Evolutionary conservation across 1,140 invertebrate species (phyloP), one percentile per base, ranked within the genome.

Genomic region (Drosophila ironensis): DNA sequence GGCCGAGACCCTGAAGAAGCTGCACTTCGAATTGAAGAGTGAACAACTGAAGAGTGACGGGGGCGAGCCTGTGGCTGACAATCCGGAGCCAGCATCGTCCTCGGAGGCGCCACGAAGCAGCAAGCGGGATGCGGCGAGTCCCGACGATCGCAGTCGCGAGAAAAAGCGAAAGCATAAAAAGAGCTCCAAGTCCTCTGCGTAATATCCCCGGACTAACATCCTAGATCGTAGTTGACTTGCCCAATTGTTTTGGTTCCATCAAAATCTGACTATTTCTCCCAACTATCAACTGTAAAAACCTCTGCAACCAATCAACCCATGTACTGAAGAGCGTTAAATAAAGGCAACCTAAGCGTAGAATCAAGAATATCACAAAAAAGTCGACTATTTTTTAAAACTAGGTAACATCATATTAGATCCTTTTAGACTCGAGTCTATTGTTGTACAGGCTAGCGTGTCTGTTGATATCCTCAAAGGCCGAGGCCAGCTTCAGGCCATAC

Each of bases 91-190:
- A 22, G 20, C 2, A 16, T 37, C 33, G 14, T 0, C 28, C 9
- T 30, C 11, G 30, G 70, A 51, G 9, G 48, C 19, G n/a, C 25
- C 14, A 60, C 1, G 52, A 57, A n/a, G 44, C 60, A 27, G 22
- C 19, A 64, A 53, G n/a, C 74, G 70, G 2, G 69, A 74, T 3
- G 56, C 73, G 14, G 56, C 73, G 14, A 86, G 80, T 8, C 45
- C 71, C 6, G 75, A 87, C 14, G 70, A 78, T 11, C 61, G 60
- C 4, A 60, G 73, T 47, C 91, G 81, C 71, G 89, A 50, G 70
- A 91, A 82, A 82, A 91, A 87, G 84, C 89, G 90, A 27, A 91
- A 92, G 56, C 91, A 91, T 25, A 91, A 92, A 45, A 90, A 90
- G 41, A n/a, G n/a, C n/a, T 91, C 91, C 0, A 92, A 91, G 28